phyloP scores from a whole-genome alignment of 1,140 invertebrate species.

The Heterodera carotae region DNA sequence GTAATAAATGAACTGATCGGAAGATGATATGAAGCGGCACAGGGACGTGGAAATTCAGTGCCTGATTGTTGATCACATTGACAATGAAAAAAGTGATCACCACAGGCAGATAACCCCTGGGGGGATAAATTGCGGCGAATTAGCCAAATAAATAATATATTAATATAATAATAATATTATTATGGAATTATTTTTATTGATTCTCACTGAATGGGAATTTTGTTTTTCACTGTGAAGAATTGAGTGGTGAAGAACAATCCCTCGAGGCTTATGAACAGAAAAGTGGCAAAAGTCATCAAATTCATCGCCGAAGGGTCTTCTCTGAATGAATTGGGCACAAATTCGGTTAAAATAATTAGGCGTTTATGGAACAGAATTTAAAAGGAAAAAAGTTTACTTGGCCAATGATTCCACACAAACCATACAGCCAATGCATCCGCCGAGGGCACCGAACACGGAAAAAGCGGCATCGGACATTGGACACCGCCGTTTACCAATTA shows the following conservation, averaged over 20 bases:
- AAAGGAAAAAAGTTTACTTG: slow-evolving; percentile 41
- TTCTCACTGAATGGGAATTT: slow-evolving; percentile 69
- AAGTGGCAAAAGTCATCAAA: slow-evolving; percentile 88
- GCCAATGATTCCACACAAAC: slow-evolving; percentile 60
- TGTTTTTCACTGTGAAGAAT: slow-evolving; percentile 77
- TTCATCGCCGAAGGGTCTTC: slow-evolving; percentile 87
- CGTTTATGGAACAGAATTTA: slow-evolving; percentile 5
- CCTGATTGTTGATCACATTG: slow-evolving; percentile 93
- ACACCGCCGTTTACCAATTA: slow-evolving; percentile 15
- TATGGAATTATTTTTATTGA: not conserved
- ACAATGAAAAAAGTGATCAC: slow-evolving; percentile 87
- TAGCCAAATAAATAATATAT: too few relatives aligned
- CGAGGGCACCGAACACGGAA: slow-evolving; percentile 55
- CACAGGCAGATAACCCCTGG: slow-evolving; percentile 80
- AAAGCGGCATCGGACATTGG: slow-evolving; percentile 51
- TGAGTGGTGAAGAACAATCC: slow-evolving; percentile 87
- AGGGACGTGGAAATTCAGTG: slow-evolving; percentile 92
- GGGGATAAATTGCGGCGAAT: too few relatives aligned
- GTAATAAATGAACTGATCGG: slow-evolving; percentile 77
- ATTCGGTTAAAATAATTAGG: slow-evolving; percentile 1
- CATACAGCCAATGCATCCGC: slow-evolving; percentile 63
- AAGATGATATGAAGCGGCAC: slow-evolving; percentile 99
- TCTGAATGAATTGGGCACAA: slow-evolving; percentile 69
- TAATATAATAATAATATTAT: too few relatives aligned
- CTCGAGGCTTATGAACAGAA: slow-evolving; percentile 83